Base-by-base conservation (phyloP, 1,140 invertebrate species). In the Atopsyche davidsoni region DNA sequence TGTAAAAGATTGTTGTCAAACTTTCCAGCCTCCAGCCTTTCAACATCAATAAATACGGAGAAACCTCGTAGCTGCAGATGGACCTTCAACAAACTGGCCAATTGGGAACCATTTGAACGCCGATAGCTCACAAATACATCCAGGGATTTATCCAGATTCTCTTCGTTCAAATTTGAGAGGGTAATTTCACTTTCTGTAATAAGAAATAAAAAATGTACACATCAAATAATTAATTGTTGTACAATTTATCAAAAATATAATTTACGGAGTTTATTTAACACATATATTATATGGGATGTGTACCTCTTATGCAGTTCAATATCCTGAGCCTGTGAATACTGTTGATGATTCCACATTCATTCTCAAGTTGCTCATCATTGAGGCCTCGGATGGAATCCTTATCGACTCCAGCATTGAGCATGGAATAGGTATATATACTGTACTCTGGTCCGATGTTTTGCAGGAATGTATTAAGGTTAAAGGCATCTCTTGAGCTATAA, bases 51-150 rank as follows among this genome's bases (percentile, higher is more conserved):
- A 67, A 97, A 97, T 1, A 96, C 92, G 10, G 87, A 85, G 66
- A 95, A 95, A 1, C 94, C 93, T 62, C 93, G 74, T 24, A 99
- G 69, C 69, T 98, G 92, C 18, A 99, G 78, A 66, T 98, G 95
- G 9, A 99, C 96, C 70, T 91, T 91, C 36, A 92, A 73, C 52
- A 91, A 75, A 77, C 86, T 89, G 31, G 96, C 96, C 55, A 99
- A 71, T 69, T 99, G 96, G 17, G 96, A 98, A 45, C 96, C 96
- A 68, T 96, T 99, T 1, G 93, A 96, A 61, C 97, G 76, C 58
- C 97, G 75, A 67, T 99, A 99, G 69, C 95, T 98, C 51, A 99
- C 93, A 68, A 99, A 99, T 2, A 97, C 94, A 68, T 99, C 96
- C 43, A 95, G 71, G 3, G 84, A 86, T 67, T 95, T 94, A 61